Base-by-base conservation (phyloP, 1,140 invertebrate species). In the Brachionus calyciflorus region DNA sequence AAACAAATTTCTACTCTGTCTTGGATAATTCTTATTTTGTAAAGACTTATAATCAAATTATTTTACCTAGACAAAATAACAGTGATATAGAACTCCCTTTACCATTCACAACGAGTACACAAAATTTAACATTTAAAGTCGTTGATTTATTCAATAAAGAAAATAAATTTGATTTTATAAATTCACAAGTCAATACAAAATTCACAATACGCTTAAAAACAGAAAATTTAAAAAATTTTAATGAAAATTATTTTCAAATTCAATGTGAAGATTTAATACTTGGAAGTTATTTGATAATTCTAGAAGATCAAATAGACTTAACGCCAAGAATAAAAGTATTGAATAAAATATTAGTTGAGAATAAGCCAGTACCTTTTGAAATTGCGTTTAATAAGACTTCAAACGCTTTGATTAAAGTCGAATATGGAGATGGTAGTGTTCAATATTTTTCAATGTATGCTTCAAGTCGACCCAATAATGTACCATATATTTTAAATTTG, bases 181-280 rank as follows among this genome's bases (percentile, higher is more conserved):
- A 0, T 9, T 24, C 33, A 44, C 7, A 6, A 30, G 5, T 10
- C 6, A 37, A 63, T 7, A 44, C 41, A 24, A 14, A 44, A 44
- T 44, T 65, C 0, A 21, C 1, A 44, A 65, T 65, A n/a, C 41
- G 44, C 21, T 41, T 65, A 12, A 65, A 41, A 21, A 19, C 40
- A 10, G 40, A 65, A 24, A 44, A 65, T 65, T 24, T 65, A 10
- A 65, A 44, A 44, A 65, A 44, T 41, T 44, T 5, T 24, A 65
- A 65, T 26, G 60, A 65, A 44, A 65, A 65, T 44, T 65, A 46
- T 65, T 24, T 65, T 2, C 60, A 65, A 44, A 7, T 65, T 9
- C 12, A 24, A 7, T 28, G 24, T 21, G n/a, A 65, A 24, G 40
- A 65, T 44, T 65, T 65, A 28, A 10, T 65, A 2, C 12, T 73